Percentiles rank a stretch among this genome's conserved stretches.
These are phyloP conservation scores for Spea hammondii DNA, from an alignment of 2,797 vertebrate genomes.

Conservation along the genomic window DNA sequence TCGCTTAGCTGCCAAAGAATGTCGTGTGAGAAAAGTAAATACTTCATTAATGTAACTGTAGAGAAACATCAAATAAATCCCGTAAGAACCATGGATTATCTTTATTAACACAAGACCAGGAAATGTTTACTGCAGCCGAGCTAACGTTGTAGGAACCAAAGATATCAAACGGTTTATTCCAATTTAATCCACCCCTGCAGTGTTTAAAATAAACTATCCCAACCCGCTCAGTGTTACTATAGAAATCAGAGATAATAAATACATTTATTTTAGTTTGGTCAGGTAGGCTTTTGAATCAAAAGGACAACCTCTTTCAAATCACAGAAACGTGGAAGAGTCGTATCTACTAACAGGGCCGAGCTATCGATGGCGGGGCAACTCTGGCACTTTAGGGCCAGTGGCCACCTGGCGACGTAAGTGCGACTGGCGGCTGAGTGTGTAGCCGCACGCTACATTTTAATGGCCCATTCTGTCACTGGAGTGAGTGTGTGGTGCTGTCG, in stretches of 20 bases:
- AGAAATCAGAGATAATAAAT: constrained; percentile 12
- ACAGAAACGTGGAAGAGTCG: no score
- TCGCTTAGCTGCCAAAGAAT: constrained; percentile 44
- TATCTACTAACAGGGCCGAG: no score
- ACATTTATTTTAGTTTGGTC: background rate
- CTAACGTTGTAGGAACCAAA: background rate
- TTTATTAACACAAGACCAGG: constrained; percentile 40
- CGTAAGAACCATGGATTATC: constrained; percentile 47
- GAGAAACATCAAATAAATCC: constrained; percentile 51
- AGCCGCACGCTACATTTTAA: no score
- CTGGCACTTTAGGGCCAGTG: no score
- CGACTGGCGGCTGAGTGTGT: no score
- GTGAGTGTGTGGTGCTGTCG: no score
- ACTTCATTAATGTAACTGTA: constrained; percentile 49
- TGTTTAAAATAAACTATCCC: constrained; percentile 8
- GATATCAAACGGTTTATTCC: constrained; percentile 12
- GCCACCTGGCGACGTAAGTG: no score
- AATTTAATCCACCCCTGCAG: background rate
- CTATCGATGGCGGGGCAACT: no score
- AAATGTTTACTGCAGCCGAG: constrained; percentile 2
- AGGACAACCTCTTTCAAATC: no score
- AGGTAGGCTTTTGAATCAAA: background rate
- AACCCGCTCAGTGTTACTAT: background rate
- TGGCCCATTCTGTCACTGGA: no score
- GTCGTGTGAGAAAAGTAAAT: constrained; percentile 53